These are phyloP conservation scores for Acipenser oxyrinchus DNA, from an alignment of 2,797 vertebrate species.

Conservation along the genomic window DNA sequence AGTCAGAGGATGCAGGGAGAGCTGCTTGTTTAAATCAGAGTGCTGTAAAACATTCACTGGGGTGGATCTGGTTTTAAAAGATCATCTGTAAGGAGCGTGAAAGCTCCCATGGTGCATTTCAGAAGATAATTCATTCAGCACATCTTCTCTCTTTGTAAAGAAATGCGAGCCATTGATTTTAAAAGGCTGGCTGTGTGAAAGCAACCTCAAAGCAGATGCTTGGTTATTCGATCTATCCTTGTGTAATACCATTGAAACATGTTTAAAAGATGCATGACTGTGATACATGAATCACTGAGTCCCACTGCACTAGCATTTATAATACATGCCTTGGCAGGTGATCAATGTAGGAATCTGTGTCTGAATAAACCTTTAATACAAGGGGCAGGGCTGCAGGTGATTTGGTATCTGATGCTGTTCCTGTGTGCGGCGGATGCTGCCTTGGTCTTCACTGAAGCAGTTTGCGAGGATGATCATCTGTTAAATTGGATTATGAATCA, in stretches of 20 bases:
- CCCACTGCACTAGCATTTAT: no score
- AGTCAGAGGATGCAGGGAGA: background rate
- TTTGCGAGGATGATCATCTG: background rate
- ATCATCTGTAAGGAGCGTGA: background rate
- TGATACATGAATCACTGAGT: no score
- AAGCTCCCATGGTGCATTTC: background rate
- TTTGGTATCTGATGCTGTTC: background rate
- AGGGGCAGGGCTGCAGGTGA: no score
- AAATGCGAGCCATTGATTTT: background rate
- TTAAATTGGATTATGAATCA: constrained; percentile 2
- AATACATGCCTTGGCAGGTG: no score
- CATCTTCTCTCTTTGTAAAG: background rate
- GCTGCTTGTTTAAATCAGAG: background rate
- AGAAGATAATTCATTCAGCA: background rate
- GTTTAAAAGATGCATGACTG: no score
- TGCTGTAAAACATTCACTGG: background rate
- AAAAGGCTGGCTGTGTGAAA: background rate
- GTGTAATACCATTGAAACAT: no score
- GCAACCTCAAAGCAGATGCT: background rate
- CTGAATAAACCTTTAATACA: no score
- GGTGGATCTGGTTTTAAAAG: background rate
- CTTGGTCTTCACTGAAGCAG: no score
- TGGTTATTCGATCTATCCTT: no score
- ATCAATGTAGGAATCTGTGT: no score
- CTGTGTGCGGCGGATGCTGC: background rate